phyloP scores from a whole-genome alignment of 2,888 invertebrate species.

The Lycocerus yunnanus region DNA sequence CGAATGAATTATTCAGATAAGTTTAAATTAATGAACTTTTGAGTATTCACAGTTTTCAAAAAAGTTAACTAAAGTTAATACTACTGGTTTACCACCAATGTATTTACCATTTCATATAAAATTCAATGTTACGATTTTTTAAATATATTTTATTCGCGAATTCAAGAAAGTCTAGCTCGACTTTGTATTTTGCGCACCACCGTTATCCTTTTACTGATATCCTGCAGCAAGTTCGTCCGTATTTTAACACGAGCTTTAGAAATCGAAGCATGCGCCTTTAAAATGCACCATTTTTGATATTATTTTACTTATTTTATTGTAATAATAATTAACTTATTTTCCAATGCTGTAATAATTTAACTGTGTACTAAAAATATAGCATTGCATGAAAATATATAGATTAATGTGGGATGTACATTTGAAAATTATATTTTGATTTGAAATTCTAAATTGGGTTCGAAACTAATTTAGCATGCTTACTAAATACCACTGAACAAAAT shows the following conservation, averaged over 20 bases:
- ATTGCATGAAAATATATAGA: background rate
- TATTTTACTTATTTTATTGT: background rate
- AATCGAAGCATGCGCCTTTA: conserved; percentile 43
- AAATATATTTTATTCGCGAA: background rate
- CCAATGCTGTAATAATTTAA: background rate
- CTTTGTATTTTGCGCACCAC: background rate
- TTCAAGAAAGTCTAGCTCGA: background rate
- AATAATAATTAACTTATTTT: background rate
- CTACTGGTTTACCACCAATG: background rate
- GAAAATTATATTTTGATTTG: background rate
- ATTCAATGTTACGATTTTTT: background rate
- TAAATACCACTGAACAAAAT: background rate
- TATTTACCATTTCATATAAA: background rate
- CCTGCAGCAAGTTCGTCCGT: conserved; percentile 43
- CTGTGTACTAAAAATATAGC: background rate
- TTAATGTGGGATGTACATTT: background rate
- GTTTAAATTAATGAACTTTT: background rate
- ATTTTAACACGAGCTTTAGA: conserved; percentile 41
- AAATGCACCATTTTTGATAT: conserved; percentile 26
- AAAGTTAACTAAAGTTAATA: background rate
- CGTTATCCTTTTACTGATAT: conserved; percentile 40
- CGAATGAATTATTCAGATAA: conserved; percentile 14
- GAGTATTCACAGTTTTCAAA: background rate
- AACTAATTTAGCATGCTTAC: background rate
- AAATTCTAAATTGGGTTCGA: background rate